A percentile compares a stretch with the other conserved stretches of the same genome.
These are phyloP conservation scores for Drosophila eugracilis DNA, from an alignment of 1,140 invertebrate species.

Conservation along the genomic window DNA sequence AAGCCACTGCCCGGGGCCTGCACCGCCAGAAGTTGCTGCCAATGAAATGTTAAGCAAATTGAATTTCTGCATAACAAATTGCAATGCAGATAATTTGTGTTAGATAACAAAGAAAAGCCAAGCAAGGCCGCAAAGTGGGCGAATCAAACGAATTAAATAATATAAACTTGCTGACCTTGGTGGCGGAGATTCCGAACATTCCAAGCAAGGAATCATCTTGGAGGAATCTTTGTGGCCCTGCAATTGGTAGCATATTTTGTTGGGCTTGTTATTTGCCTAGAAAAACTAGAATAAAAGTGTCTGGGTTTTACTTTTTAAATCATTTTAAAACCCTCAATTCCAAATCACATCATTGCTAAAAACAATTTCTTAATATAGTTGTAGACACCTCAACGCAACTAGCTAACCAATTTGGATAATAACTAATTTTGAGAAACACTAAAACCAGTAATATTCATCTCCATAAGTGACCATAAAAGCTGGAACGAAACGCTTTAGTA, in stretches of 20 bases:
- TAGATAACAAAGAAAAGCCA: conserved; percentile 46
- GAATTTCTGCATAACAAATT: conserved; percentile 79
- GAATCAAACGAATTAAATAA: conserved; percentile 42
- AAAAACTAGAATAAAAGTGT: too few relatives aligned
- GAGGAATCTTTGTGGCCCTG: neutral
- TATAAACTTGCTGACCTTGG: conserved; percentile 35
- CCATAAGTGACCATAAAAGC: neutral
- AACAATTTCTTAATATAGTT: neutral
- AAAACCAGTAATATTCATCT: neutral
- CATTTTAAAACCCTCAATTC: neutral
- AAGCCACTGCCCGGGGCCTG: conserved; percentile 42
- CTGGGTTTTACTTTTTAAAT: neutral
- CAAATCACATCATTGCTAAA: too few relatives aligned
- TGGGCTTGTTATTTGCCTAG: too few relatives aligned
- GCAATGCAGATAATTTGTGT: conserved; percentile 68
- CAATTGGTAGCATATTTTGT: neutral
- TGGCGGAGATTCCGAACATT: neutral
- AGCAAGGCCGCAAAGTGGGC: conserved; percentile 31
- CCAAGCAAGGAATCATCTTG: neutral
- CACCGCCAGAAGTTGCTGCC: conserved; percentile 68
- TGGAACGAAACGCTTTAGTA: neutral
- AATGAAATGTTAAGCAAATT: conserved; percentile 80
- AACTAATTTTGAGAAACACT: neutral
- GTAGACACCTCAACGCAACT: too few relatives aligned
- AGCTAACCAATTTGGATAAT: neutral